Percentiles rank a stretch among this genome's conserved stretches.
phyloP scores from a whole-genome alignment of 2,888 invertebrate species.

The Drosophila paracracens region DNA sequence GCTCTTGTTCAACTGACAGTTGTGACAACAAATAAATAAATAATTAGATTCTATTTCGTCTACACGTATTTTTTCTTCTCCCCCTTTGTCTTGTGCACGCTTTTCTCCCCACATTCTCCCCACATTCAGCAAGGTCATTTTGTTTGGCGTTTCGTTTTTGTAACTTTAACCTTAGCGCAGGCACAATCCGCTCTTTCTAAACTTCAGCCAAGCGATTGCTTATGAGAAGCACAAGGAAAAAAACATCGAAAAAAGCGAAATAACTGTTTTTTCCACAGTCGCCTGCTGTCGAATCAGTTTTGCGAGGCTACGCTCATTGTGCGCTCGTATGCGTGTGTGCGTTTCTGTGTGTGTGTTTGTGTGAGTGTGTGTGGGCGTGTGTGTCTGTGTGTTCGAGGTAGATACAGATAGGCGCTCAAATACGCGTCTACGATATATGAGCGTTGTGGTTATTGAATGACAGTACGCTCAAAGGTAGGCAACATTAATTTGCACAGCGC shows the following conservation, averaged over 20 bases:
- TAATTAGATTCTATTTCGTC: constrained; percentile 70
- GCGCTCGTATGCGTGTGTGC: constrained; percentile 24
- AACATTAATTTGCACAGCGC: constrained; percentile 1
- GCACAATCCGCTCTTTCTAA: constrained; percentile 37
- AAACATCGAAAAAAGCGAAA: constrained; percentile 9
- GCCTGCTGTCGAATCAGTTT: constrained; percentile 51
- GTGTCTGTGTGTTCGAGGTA: constrained; percentile 44
- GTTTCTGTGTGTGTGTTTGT: constrained; percentile 4
- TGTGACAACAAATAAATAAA: constrained; percentile 70
- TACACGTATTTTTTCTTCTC: constrained; percentile 10
- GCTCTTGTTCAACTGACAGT: constrained; percentile 64
- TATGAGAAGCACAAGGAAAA: constrained; percentile 21
- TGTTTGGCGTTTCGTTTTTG: constrained; percentile 59
- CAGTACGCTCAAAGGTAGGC: constrained; percentile 21
- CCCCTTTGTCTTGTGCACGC: not conserved
- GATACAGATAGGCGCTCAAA: constrained; percentile 42
- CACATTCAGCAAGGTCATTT: constrained; percentile 57
- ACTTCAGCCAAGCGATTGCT: constrained; percentile 48
- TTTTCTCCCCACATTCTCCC: not conserved
- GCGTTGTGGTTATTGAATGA: constrained; percentile 42
- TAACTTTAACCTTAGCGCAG: constrained; percentile 43
- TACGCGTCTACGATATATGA: constrained; percentile 33
- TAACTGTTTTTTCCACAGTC: constrained; percentile 29
- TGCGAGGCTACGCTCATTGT: constrained; percentile 52
- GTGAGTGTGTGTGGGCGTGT: constrained; percentile 17